A percentile compares a stretch with the other conserved stretches of the same genome.
phyloP scores from a whole-genome alignment of 1,140 invertebrate genomes.

The Galendromus occidentalis region DNA sequence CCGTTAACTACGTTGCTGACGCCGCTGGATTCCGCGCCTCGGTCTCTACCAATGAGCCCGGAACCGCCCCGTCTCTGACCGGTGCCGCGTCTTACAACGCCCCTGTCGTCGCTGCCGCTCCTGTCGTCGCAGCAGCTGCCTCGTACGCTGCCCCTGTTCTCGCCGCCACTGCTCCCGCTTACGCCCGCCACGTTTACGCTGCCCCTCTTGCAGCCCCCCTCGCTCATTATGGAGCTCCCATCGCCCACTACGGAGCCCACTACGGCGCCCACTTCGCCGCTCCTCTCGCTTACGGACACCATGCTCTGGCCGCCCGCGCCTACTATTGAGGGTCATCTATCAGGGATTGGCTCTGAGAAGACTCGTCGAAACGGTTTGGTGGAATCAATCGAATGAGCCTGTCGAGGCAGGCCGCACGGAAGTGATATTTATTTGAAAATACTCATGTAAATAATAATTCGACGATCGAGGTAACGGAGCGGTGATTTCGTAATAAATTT shows the following conservation, averaged over 20 bases:
- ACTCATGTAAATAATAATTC: too few relatives aligned
- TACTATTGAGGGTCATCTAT: too few relatives aligned
- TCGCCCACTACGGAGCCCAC: neutral
- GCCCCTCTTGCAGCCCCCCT: conserved; percentile 12
- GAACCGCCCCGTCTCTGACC: conserved; percentile 21
- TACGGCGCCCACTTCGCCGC: conserved; percentile 11
- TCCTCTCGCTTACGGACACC: neutral
- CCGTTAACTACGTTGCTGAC: conserved; percentile 22
- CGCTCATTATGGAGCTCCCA: neutral
- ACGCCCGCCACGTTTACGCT: neutral
- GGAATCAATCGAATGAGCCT: too few relatives aligned
- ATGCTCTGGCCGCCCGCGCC: too few relatives aligned
- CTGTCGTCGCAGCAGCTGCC: conserved; percentile 10
- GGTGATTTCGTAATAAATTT: too few relatives aligned
- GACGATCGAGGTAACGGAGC: too few relatives aligned
- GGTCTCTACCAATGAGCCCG: conserved; percentile 23
- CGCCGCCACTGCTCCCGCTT: conserved; percentile 13
- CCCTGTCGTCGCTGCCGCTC: conserved; percentile 12
- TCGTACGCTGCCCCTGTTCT: conserved; percentile 13
- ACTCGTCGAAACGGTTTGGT: too few relatives aligned
- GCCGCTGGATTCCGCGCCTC: conserved; percentile 15
- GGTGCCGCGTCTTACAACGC: conserved; percentile 21
- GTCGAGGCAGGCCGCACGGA: too few relatives aligned
- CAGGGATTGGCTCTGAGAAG: too few relatives aligned
- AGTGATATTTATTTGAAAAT: too few relatives aligned